A percentile compares a stretch with the other conserved stretches of the same genome.
phyloP scores from a whole-genome alignment of 2,113 vertebrate species.

The Cynoglossus semilaevis region DNA sequence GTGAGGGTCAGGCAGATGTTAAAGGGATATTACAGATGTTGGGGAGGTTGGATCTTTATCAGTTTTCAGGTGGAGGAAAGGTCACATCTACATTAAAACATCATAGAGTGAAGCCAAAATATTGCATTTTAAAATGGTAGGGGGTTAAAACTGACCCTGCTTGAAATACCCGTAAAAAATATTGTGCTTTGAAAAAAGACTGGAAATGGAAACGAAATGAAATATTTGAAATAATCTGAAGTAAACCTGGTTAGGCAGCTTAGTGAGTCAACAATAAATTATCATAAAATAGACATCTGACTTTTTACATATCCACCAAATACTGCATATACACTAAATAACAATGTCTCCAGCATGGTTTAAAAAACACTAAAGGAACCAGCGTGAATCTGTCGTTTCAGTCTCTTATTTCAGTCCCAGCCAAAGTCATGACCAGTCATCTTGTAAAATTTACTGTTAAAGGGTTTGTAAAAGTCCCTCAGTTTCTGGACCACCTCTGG shows the following conservation, averaged over 20 bases:
- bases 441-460: conserved; percentile 91
- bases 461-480: conserved; percentile 90
- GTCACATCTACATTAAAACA: conserved; percentile 13
- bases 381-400: conserved; percentile 29
- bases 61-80: conserved; percentile 23
- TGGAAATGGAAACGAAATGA: conserved; percentile 56
- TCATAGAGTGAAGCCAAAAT: conserved; percentile 3
- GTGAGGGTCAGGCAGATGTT: conserved; percentile 68
- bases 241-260: conserved; percentile 85
- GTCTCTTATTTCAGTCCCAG: conserved; percentile 74
- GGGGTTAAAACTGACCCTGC: conserved; percentile 32
- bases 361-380: conserved; percentile 22
- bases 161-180: conserved; percentile 83
- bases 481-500: conserved; percentile 81
- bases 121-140: neutral
- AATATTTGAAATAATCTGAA: conserved; percentile 55
- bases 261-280: conserved; percentile 99
- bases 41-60: conserved; percentile 43
- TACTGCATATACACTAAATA: conserved; percentile 69
- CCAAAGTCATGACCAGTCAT: conserved; percentile 86
- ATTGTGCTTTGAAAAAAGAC: conserved; percentile 77
- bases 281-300: conserved; percentile 99
- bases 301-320: conserved; percentile 88
- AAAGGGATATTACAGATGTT: conserved; percentile 64
- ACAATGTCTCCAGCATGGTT: conserved; percentile 67